These are phyloP conservation scores for Pseudochromis fuscus DNA, from an alignment of 2,797 vertebrate species.

Conservation along the genomic window DNA sequence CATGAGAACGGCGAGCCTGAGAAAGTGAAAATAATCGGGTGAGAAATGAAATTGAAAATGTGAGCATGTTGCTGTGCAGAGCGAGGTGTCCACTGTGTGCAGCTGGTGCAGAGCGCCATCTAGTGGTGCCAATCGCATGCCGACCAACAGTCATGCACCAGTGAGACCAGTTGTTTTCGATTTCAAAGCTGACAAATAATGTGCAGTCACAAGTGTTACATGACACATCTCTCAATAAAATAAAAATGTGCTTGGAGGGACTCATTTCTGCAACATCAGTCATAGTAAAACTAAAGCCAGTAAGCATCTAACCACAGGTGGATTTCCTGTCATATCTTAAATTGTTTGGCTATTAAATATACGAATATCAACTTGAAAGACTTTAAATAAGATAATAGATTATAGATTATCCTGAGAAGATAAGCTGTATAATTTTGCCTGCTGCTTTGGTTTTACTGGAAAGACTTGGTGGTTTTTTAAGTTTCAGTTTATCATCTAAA, in stretches of 20 bases:
- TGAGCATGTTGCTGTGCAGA: conserved; percentile 13
- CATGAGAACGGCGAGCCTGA: conserved; percentile 6
- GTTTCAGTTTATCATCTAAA: conserved; percentile 13
- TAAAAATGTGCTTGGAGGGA: not conserved
- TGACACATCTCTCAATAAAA: not conserved
- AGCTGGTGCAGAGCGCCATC: conserved; percentile 68
- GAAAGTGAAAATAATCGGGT: conserved; percentile 29
- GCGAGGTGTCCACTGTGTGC: not conserved
- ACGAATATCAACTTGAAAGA: not conserved
- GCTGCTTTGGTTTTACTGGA: conserved; percentile 19
- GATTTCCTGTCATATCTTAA: conserved; percentile 48
- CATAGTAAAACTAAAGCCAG: conserved; percentile 53
- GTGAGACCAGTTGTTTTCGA: not conserved
- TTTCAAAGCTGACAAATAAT: not conserved
- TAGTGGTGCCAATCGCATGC: conserved; percentile 54
- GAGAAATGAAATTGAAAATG: conserved; percentile 21
- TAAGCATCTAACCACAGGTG: conserved; percentile 22
- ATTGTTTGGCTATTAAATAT: not conserved
- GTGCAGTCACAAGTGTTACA: not conserved
- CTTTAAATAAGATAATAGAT: not conserved
- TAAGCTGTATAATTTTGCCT: not conserved
- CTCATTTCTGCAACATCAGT: conserved; percentile 4
- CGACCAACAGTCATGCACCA: not conserved
- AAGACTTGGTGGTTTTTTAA: conserved; percentile 12
- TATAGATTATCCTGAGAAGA: not conserved